Conservation (phyloP, 2,113 vertebrate genomes). For the Thermophis baileyi region DNA sequence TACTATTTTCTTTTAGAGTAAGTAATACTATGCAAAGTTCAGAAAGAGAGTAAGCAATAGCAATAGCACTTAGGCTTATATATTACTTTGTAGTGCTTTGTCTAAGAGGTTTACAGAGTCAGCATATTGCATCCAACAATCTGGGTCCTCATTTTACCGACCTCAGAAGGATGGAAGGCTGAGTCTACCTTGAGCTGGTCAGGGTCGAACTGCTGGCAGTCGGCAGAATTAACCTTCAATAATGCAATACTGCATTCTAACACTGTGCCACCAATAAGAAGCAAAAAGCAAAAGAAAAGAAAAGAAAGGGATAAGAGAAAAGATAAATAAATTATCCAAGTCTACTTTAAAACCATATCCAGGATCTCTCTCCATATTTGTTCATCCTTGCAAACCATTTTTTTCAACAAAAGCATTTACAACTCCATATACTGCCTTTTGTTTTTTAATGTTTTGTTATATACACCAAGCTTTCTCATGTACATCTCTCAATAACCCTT, state of each 20-base stretch:
- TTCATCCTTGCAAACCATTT: background rate
- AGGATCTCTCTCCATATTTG: background rate
- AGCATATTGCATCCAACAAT: too few species aligned
- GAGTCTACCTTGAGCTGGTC: too few species aligned
- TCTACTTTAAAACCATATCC: background rate
- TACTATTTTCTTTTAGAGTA: background rate
- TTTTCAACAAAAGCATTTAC: background rate
- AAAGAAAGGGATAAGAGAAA: background rate
- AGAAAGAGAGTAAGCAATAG: background rate
- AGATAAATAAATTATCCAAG: background rate
- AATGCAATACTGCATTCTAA: too few species aligned
- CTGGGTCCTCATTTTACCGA: too few species aligned
- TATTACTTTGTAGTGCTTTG: too few species aligned
- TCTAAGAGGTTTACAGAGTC: too few species aligned
- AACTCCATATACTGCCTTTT: background rate
- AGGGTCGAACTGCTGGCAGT: too few species aligned
- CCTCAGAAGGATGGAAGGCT: too few species aligned
- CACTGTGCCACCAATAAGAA: background rate
- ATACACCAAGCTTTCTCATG: background rate
- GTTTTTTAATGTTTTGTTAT: background rate
- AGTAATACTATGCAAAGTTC: background rate
- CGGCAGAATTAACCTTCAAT: too few species aligned
- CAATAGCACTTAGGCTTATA: too few species aligned
- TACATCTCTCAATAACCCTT: background rate
- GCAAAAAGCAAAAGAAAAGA: background rate